These are phyloP conservation scores for Nephrotoma flavescens DNA, from an alignment of 2,888 invertebrate genomes.

Conservation along the genomic window DNA sequence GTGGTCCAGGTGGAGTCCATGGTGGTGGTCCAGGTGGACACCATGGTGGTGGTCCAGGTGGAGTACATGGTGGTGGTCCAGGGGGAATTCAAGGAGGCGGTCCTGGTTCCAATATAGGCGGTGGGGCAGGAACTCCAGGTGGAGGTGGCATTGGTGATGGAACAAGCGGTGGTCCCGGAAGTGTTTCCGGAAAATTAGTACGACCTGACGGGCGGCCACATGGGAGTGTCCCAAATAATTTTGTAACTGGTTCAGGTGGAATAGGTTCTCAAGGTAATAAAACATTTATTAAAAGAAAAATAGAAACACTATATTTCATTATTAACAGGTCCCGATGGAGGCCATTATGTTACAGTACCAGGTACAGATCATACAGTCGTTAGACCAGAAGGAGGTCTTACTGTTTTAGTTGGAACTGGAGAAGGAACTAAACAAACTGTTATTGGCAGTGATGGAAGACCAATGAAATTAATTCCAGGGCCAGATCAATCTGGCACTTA, in stretches of 20 bases:
- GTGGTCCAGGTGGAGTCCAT: not conserved
- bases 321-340: not conserved
- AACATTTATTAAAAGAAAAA: not conserved
- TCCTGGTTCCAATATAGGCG: no score
- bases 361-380: conserved; percentile 11
- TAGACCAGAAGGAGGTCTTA: conserved; percentile 12
- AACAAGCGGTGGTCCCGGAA: not conserved
- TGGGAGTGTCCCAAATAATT: no score
- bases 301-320: not conserved
- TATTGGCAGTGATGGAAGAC: conserved; percentile 11
- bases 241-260: not conserved
- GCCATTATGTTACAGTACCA: not conserved
- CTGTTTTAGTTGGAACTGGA: conserved; percentile 15
- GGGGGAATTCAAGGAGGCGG: no score
- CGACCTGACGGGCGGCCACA: not conserved
- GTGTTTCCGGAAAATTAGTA: not conserved
- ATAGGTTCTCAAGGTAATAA: conserved; percentile 1
- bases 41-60: no score
- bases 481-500: conserved; percentile 6
- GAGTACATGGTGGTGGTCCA: no score
- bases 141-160: not conserved
- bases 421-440: conserved; percentile 14
- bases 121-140: not conserved
- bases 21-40: not conserved
- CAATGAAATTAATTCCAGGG: conserved; percentile 10